Conservation (phyloP, 2,113 vertebrate species). For the Solenodon paradoxus region DNA sequence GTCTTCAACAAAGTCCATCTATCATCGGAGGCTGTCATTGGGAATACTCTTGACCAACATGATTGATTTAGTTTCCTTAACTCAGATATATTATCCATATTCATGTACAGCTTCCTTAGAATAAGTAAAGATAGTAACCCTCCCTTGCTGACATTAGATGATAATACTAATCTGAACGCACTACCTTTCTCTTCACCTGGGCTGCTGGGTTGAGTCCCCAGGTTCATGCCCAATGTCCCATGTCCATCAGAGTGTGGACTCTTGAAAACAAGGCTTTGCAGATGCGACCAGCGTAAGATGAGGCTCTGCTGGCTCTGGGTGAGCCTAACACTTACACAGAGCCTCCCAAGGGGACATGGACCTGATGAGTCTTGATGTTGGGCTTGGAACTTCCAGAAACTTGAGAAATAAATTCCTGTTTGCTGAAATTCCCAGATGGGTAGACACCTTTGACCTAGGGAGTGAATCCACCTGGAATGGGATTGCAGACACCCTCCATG, state of each 20-base stretch:
- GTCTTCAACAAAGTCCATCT: background rate
- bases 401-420: background rate
- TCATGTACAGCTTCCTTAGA: background rate
- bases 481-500: background rate
- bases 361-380: background rate
- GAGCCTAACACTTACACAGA: background rate
- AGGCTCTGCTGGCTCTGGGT: background rate
- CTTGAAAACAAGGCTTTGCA: background rate
- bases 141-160: background rate
- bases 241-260: background rate
- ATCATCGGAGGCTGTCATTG: background rate
- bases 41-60: background rate
- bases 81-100: background rate
- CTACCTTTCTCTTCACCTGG: background rate
- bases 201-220: background rate
- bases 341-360: background rate
- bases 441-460: background rate
- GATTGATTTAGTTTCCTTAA: background rate
- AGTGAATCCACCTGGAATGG: background rate
- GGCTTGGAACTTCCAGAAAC: background rate
- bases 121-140: background rate
- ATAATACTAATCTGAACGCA: background rate
- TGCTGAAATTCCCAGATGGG: background rate
- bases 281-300: background rate
- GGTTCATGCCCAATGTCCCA: background rate